Base-by-base conservation (phyloP, 2,113 vertebrate genomes). In the Podarcis raffonei region DNA sequence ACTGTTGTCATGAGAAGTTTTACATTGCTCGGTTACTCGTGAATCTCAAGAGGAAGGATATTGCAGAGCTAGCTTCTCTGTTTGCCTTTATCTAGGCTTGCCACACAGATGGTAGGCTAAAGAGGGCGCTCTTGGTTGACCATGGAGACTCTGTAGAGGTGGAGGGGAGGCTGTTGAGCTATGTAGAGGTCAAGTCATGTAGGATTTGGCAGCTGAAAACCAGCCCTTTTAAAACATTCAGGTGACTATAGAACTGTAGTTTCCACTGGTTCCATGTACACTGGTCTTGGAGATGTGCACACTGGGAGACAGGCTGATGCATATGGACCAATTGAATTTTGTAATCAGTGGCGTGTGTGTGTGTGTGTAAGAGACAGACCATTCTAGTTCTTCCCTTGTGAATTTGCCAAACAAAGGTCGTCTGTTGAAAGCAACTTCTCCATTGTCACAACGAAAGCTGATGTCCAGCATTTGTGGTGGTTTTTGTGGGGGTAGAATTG, bases 381-480 rank as follows among this genome's bases (percentile, higher is more conserved):
- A 9, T 12, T 11, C n/a, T 30, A 4, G 37, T 72, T 69, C 53
- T 74, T 87, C 42, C 20, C 16, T 37, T 27, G 11, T 84, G 57
- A 20, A 1, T 94, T 92, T 89, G 92, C 92, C 91, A 69, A 87
- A 92, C 89, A 83, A 79, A 11, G 71, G 81, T 90, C 0, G 0
- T 91, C 91, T 74, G 76, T 91, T 62, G 0, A 0, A 27, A 53
- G 84, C 92, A 85, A 82, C 69, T 0, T 92, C 89, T 83, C 72
- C 91, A 20, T 84, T 32, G 5, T 71, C 90, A 57, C 68, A 92
- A 89, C 88, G 89, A 37, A 89, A 27, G 92, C 11, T 91, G 57
- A 77, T 20, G 95, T 96, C 97, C 97, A 89, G 96, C 94, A 74
- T 32, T 65, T 22, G 66, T 91, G 7, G 59, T 59, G 69, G 86